Base-by-base conservation (phyloP, 2,113 vertebrate species). In the Isichthys henryi region DNA sequence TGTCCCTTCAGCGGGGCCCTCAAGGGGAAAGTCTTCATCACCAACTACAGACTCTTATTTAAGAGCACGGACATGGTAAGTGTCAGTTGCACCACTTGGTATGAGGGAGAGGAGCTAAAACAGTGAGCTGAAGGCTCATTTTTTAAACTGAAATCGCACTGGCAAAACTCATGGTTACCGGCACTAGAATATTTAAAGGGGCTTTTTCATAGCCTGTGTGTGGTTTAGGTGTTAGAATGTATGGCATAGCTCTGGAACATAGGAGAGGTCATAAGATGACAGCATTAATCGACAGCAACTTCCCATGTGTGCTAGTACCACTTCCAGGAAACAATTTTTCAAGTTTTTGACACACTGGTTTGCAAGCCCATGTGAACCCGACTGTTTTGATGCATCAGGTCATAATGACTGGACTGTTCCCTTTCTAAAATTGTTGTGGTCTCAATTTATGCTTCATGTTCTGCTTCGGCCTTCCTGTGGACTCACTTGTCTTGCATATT, bases 21-120 rank as follows among this genome's bases (percentile, higher is more conserved):
- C 48, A 96, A 96, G 92, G 96, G 96, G 50, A 96, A 96, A 94
- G 95, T 96, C 87, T 91, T 95, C 91, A 96, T 96, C 93, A 96
- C 96, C 90, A 96, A 96, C 94, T 96, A 95, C 93, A 95, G 96
- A 92, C 95, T 96, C 31, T 94, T 94, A 94, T 96, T 96, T 91
- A 96, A 93, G 92, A 95, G 95, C 92, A 93, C 94, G 5, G 96
- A 96, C 23, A 17, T 93, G 74, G 96, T 96, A 92, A 96, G 96
- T 92, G 3, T 49, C 11, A 19, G 21, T 48, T 15, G 58, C 74
- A 15, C 23, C 5, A 4, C 13, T 56, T 49, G 1, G 56, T 88
- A 19, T 49, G 58, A 4, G 45, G 87, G 45, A 46, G 45, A 88
- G 27, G 49, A 82, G 70, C 15, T 87, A 15, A 15, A n/a, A 15